Percentiles rank a stretch among this genome's conserved stretches.
These are phyloP conservation scores for Bombus breviceps DNA, from an alignment of 1,140 invertebrate genomes.

Conservation along the genomic window DNA sequence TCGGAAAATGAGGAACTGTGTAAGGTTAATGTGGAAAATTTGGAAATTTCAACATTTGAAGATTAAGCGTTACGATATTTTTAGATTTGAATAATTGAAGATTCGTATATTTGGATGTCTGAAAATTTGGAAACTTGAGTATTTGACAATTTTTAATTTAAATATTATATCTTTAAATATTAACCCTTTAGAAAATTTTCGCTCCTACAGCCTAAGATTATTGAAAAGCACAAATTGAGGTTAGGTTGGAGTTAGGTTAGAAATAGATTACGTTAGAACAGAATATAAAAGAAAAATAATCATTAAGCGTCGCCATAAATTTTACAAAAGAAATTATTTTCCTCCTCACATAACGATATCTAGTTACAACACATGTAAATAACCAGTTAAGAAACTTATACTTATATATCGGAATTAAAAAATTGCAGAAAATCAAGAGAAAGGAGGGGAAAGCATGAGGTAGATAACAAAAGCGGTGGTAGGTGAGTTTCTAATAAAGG, in stretches of 20 bases:
- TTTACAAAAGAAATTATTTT: background rate
- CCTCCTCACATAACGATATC: background rate
- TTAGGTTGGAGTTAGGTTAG: no score
- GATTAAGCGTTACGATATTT: no score
- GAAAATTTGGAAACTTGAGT: no score
- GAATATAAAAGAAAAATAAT: background rate
- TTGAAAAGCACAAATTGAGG: no score
- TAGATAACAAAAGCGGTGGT: background rate
- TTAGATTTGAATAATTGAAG: no score
- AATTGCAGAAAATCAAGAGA: background rate
- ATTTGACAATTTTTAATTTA: no score
- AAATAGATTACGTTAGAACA: no score
- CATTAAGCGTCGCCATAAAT: no score
- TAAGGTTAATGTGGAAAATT: no score
- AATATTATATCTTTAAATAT: no score
- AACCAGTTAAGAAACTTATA: background rate
- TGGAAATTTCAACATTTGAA: background rate
- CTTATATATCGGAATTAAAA: background rate
- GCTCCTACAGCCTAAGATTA: background rate
- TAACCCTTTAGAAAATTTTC: background rate
- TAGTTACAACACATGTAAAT: background rate
- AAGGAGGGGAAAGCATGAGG: background rate
- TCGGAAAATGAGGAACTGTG: background rate
- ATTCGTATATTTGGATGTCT: no score
- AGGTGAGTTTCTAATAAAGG: background rate